Base-by-base conservation (phyloP, 2,888 invertebrate species). In the Pyralis farinalis region DNA sequence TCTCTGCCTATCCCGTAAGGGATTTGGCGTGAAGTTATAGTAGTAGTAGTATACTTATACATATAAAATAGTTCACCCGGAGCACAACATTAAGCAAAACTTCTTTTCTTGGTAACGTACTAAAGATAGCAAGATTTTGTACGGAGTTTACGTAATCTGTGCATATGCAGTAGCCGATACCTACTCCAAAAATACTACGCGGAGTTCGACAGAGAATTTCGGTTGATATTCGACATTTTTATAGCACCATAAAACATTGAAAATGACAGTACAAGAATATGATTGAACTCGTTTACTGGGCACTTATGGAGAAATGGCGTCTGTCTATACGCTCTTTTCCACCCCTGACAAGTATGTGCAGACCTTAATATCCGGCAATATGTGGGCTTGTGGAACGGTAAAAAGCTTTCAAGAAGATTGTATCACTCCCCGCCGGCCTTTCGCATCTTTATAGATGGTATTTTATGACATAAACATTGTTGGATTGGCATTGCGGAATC, bases 401-500 rank as follows among this genome's bases (percentile, higher is more conserved):
- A 37, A 40, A 44, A 37, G 43, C 43, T 44, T 40, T 44, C 37
- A 44, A 31, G 37, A 34, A 44, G 40, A 44, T 40, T 40, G 37
- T 25, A 29, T 22, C 34, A 34, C 16, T 32, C 16, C 32, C 32
- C 25, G 31, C 10, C 34, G 34, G 25, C 21, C 25, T 25, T 12
- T 34, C 25, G 25, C 12, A 34, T 34, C 25, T 34, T 34, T 25
- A 31, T 31, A 12, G 31, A 7, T 31, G 31, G 31, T 31, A 12
- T 31, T 31, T 31, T 31, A 34, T 34, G 34, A 34, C 34, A 25
- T 25, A 34, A 34, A 34, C 25, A 34, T 34, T 12, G 10, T 34
- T 22, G 34, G 25, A 34, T 11, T 25, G 25, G 7, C 25, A 25
- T 25, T 31, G n/a, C 31, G 31, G 31, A 31, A 31, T 31, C 31